Percentiles rank a stretch among this genome's conserved stretches.
Evolutionary conservation across 35 echinoderm and acorn worm genomes (phyloP).

Genomic region (Ptychodera flava): DNA sequence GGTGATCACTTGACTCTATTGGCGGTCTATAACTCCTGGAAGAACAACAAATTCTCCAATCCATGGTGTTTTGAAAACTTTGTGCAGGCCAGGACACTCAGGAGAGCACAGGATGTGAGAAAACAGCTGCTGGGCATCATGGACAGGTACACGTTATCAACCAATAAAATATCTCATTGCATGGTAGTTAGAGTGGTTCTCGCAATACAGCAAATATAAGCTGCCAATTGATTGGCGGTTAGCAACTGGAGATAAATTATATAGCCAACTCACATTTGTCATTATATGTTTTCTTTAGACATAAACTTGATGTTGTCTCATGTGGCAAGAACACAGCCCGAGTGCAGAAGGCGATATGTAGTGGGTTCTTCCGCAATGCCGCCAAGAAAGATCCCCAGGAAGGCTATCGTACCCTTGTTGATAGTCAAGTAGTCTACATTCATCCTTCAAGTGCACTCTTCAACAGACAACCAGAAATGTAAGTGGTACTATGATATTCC

Average conservation of each 20-base stretch:
- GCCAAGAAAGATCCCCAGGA: constrained; percentile 99
- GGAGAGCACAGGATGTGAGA: constrained; percentile 90
- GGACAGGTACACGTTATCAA: constrained; percentile 65
- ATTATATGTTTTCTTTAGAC: constrained; percentile 32
- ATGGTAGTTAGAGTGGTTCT: no score
- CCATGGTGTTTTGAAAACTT: constrained; percentile 99
- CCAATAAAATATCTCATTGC: no score
- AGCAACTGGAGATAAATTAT: no score
- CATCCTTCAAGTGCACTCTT: constrained; percentile 97
- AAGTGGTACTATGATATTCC: not conserved
- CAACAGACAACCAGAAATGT: constrained; percentile 96
- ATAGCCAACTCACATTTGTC: no score
- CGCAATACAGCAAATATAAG: no score
- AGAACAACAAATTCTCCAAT: constrained; percentile 98
- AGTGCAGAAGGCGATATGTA: constrained; percentile 97
- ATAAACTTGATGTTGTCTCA: constrained; percentile 94
- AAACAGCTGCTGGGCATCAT: constrained; percentile 97
- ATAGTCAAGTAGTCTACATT: constrained; percentile 88
- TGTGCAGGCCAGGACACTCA: constrained; percentile 90
- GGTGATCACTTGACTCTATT: constrained; percentile 89
- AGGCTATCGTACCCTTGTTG: constrained; percentile 85
- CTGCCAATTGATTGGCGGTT: no score
- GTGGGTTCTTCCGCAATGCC: constrained; percentile 98
- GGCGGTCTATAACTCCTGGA: constrained; percentile 98
- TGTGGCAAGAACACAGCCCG: constrained; percentile 96